Conservation (phyloP, 30 jellyfish, hydroid and myxozoan species). For the Aurelia sp. region DNA sequence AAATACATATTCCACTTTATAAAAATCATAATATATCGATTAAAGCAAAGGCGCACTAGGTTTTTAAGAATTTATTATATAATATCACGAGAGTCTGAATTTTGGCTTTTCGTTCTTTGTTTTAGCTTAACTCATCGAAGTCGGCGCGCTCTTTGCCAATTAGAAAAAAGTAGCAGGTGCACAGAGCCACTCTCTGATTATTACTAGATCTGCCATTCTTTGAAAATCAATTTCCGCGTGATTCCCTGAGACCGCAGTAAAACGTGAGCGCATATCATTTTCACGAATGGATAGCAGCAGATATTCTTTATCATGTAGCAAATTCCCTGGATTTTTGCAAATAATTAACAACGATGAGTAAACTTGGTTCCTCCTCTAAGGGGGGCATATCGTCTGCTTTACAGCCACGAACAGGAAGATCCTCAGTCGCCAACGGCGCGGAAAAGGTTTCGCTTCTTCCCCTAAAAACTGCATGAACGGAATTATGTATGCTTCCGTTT, state of each 20-base stretch:
- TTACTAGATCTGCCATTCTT: constrained; percentile 45
- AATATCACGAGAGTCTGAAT: constrained; percentile 2
- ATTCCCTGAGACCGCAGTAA: constrained; percentile 47
- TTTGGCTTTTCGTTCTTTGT: constrained; percentile 52
- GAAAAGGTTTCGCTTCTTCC: too few relatives aligned
- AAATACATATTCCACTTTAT: neutral
- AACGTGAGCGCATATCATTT: constrained; percentile 46
- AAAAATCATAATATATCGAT: too few relatives aligned
- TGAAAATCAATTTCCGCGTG: constrained; percentile 37
- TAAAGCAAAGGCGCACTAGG: neutral
- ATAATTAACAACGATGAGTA: too few relatives aligned
- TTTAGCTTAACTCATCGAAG: constrained; percentile 45
- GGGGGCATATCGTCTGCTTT: too few relatives aligned
- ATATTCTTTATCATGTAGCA: too few relatives aligned
- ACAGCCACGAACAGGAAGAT: too few relatives aligned
- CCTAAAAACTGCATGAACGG: too few relatives aligned
- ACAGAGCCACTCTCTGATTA: constrained; percentile 29
- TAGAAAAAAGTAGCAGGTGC: constrained; percentile 54
- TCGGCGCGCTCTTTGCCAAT: constrained; percentile 60
- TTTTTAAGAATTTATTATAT: neutral
- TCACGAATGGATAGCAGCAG: neutral
- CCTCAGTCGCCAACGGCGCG: too few relatives aligned
- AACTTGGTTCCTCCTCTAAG: too few relatives aligned
- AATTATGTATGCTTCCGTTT: too few relatives aligned
- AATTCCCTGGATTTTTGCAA: too few relatives aligned